Conservation (phyloP, 1,140 invertebrate genomes). For the Eufriesea mexicana region DNA sequence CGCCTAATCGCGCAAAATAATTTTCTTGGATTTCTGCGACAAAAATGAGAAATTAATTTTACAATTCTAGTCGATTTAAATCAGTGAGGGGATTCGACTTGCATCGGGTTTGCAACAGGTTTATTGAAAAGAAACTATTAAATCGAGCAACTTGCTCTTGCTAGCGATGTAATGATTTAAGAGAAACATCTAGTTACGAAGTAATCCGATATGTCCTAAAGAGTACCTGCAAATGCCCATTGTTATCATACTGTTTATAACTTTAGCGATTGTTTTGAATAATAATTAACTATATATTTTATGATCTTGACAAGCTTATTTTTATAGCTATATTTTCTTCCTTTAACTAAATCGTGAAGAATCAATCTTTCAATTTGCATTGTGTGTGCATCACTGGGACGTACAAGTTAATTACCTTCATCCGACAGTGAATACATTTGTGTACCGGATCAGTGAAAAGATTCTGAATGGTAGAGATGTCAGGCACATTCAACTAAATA, state of each 20-base stretch:
- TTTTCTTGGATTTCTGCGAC: neutral
- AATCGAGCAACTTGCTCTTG: neutral
- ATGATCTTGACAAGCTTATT: neutral
- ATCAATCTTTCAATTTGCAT: neutral
- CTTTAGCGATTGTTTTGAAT: slow-evolving; percentile 10
- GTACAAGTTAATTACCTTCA: slow-evolving; percentile 26
- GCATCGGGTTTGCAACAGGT: neutral
- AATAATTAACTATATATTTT: slow-evolving; percentile 23
- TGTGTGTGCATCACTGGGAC: neutral
- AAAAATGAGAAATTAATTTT: neutral
- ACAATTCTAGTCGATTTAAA: too few relatives aligned
- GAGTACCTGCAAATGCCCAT: neutral
- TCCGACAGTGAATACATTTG: neutral
- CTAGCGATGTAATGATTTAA: neutral
- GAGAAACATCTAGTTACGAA: neutral
- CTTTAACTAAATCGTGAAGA: neutral
- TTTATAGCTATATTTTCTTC: neutral
- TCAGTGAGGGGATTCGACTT: neutral
- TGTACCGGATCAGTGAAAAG: neutral
- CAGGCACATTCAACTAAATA: neutral
- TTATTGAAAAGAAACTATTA: neutral
- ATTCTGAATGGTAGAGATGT: neutral
- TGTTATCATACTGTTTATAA: neutral
- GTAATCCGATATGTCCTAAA: neutral
- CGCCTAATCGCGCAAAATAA: neutral